Base-by-base conservation (phyloP, 2,888 invertebrate species). In the Emesis russula region DNA sequence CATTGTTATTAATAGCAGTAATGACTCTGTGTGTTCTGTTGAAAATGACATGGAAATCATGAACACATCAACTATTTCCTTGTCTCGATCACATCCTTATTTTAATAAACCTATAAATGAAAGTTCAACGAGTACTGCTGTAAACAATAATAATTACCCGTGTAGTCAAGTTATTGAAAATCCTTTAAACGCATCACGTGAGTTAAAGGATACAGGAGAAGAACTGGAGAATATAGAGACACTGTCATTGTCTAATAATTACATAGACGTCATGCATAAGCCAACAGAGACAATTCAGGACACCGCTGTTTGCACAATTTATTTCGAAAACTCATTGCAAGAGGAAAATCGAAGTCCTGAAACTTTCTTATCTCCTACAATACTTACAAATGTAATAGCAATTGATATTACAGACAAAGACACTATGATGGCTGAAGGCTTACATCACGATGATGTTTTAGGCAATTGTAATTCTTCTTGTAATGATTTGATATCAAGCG, bases 41-140 rank as follows among this genome's bases (percentile, higher is more conserved):
- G 66, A 82, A 86, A 86, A 86, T 86, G 71, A 82, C 68, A 82
- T 82, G 85, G 82, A 86, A 13, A 86, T 86, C 77, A 82, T 86
- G 58, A 86, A 82, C 85, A 86, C 77, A 71, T 82, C 85, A 53
- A 86, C 82, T 78, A 66, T 86, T 53, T 86, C 85, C 44, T 9
- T 82, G 78, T 82, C 85, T 75, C 82, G 82, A 82, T 86, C 85
- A 86, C 85, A 82, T 82, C 5, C 82, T 73, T 86, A 77, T 86
- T 86, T 86, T 82, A 82, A 82, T 76, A 81, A 85, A 75, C n/a
- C 80, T 74, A 25, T 25, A 25, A 75, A 68, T 81, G 85, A 85
- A 85, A 81, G 75, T 80, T 11, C 80, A 85, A 80, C n/a, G 33
- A 75, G 53, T 80, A 70, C 76, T 85, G 68, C 74, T 81, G 75